These are phyloP conservation scores for Nesoenas mayeri DNA, from an alignment of 2,113 vertebrate species.

Conservation along the genomic window DNA sequence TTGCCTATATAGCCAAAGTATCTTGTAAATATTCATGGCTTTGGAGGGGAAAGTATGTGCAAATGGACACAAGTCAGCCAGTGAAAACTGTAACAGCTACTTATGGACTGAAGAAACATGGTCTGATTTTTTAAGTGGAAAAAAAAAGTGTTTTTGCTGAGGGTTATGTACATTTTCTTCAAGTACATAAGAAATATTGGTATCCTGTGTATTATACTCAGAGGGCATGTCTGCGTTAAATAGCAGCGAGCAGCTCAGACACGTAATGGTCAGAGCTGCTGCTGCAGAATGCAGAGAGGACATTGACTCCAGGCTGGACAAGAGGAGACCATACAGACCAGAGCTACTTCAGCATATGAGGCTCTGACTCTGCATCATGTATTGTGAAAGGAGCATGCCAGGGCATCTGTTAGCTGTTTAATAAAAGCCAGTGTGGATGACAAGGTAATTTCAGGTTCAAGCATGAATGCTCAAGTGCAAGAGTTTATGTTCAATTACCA, in stretches of 20 bases:
- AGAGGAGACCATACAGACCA: background rate
- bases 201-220: background rate
- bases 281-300: background rate
- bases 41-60: background rate
- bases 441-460: conserved; percentile 58
- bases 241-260: background rate
- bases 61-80: background rate
- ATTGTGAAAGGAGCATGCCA: background rate
- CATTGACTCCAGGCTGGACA: background rate
- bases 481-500: conserved; percentile 44
- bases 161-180: background rate
- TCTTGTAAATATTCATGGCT: background rate
- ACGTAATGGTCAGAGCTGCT: background rate
- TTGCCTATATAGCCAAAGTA: background rate
- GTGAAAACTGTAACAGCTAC: background rate
- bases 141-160: background rate
- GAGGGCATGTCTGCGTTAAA: background rate
- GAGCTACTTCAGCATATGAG: background rate
- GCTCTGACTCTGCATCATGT: background rate
- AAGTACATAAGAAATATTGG: background rate
- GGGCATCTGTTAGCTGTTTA: conserved; percentile 35
- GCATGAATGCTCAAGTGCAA: conserved; percentile 45
- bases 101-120: background rate
- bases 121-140: background rate
- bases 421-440: conserved; percentile 30